phyloP scores from a whole-genome alignment of 2,797 vertebrate species.

The Gorsachius magnificus region DNA sequence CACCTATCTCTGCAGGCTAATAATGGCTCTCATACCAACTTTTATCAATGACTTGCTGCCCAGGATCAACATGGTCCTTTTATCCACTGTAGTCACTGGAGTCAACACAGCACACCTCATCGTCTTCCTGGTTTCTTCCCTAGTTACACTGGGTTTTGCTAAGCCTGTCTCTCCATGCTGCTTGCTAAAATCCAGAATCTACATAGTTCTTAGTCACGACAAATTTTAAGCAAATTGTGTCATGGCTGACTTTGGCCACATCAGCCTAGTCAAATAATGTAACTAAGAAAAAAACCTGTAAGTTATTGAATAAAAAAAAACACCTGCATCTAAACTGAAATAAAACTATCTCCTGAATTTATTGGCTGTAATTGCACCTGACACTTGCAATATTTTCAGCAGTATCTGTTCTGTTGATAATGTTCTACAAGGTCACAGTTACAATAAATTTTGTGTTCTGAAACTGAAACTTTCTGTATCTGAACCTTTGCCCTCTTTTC shows the following conservation, averaged over 20 bases:
- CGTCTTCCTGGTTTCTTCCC: accelerated
- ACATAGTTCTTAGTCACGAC: background rate
- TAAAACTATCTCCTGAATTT: background rate
- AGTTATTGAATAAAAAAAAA: background rate
- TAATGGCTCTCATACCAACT: background rate
- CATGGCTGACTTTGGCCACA: background rate
- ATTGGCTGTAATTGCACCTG: background rate
- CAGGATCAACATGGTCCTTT: background rate
- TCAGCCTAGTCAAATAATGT: background rate
- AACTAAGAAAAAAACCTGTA: background rate
- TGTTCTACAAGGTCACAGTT: background rate
- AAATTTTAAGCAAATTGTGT: background rate
- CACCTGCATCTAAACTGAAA: background rate
- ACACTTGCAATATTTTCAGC: background rate
- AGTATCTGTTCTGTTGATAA: background rate
- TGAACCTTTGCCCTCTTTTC: background rate
- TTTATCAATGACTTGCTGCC: background rate
- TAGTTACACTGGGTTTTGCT: background rate
- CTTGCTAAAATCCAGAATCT: background rate
- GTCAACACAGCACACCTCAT: background rate
- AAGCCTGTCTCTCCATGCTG: background rate
- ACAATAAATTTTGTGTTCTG: background rate
- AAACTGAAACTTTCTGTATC: background rate
- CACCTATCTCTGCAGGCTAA: background rate
- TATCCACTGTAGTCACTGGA: background rate